phyloP scores from a whole-genome alignment of 2,113 vertebrate genomes.

The Heterochromis multidens region DNA sequence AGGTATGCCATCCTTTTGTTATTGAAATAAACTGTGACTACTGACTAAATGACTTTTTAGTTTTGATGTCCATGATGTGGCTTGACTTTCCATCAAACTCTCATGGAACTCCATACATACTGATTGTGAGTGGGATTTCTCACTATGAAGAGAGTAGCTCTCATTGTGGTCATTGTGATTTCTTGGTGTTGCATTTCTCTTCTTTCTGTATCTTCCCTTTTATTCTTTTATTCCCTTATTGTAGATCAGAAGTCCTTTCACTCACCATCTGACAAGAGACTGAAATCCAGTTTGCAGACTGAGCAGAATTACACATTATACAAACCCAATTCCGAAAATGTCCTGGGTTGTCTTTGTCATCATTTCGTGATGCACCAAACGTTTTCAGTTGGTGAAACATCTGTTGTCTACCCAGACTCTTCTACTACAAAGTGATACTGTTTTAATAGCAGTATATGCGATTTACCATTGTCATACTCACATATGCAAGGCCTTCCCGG shows the following conservation, averaged over 20 bases:
- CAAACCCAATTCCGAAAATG: background rate
- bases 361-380: background rate
- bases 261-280: conserved; percentile 25
- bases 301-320: background rate
- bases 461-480: background rate
- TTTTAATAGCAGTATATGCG: background rate
- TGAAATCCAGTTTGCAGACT: background rate
- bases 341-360: background rate
- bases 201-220: conserved; percentile 10
- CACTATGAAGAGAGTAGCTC: background rate
- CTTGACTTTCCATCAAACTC: conserved; percentile 32
- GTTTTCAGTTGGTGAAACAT: background rate
- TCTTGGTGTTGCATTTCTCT: background rate
- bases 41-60: conserved; percentile 16
- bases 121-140: conserved; percentile 14
- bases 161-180: background rate
- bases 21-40: conserved; percentile 28
- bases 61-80: conserved; percentile 41
- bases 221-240: conserved; percentile 1
- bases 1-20: conserved; percentile 67
- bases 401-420: background rate
- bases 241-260: background rate
- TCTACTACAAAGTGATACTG: background rate
- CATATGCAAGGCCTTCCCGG: background rate
- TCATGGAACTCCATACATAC: conserved; percentile 19